Conservation (phyloP, 2,797 vertebrate genomes). For the Carcharodon carcharias region DNA sequence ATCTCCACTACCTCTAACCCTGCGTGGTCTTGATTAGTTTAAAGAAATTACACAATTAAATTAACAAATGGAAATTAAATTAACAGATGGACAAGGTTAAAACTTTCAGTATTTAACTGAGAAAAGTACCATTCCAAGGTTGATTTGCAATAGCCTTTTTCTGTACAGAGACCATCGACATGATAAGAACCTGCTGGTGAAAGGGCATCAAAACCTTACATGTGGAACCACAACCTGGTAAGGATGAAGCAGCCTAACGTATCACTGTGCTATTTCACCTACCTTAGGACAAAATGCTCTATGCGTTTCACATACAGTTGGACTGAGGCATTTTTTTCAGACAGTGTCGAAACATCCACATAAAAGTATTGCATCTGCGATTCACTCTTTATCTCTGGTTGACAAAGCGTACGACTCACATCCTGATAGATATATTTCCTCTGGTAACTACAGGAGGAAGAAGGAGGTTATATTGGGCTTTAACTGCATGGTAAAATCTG, state of each 20-base stretch:
- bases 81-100: neutral
- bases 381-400: constrained; percentile 71
- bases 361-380: constrained; percentile 84
- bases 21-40: neutral
- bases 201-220: neutral
- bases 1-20: neutral
- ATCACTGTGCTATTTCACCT: constrained; percentile 46
- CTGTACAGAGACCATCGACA: neutral
- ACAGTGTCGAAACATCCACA: constrained; percentile 86
- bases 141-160: neutral
- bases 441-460: constrained; percentile 66
- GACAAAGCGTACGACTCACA: constrained; percentile 84
- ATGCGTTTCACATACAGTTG: constrained; percentile 79
- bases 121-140: neutral
- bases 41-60: neutral
- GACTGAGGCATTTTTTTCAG: constrained; percentile 67
- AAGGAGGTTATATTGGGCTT: neutral
- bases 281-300: constrained; percentile 86
- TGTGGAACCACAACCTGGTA: neutral
- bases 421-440: constrained; percentile 88
- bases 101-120: neutral
- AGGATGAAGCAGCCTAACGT: neutral
- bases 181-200: neutral
- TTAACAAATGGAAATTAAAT: neutral
- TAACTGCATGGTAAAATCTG: neutral